Evolutionary conservation across 2,888 invertebrate species (phyloP).

Genomic region (Heliothis peltigera): DNA sequence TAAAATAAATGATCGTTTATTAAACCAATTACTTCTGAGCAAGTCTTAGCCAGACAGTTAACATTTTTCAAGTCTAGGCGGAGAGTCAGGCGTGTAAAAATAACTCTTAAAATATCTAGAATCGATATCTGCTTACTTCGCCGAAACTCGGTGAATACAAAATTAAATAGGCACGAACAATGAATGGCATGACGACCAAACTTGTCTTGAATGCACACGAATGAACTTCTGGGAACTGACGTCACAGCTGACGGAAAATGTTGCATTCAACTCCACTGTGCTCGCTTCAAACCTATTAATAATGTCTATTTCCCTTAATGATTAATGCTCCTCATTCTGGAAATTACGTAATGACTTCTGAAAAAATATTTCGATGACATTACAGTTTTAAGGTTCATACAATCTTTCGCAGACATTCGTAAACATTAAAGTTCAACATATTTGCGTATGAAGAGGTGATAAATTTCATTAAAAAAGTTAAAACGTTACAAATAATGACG

Average conservation of each 20-base stretch:
- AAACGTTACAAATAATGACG: slow-evolving; percentile 1
- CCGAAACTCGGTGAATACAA: slow-evolving; percentile 14
- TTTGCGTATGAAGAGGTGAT: no score
- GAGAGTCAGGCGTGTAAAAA: neutral
- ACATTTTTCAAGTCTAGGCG: slow-evolving; percentile 1
- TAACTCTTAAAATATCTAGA: neutral
- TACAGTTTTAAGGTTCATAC: neutral
- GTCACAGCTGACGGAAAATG: slow-evolving; percentile 22
- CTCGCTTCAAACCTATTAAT: neutral
- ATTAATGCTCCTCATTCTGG: neutral
- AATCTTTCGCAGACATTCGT: no score
- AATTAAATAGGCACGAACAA: slow-evolving; percentile 27
- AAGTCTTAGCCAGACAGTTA: neutral
- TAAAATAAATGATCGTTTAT: neutral
- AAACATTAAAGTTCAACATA: no score
- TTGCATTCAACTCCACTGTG: slow-evolving; percentile 3
- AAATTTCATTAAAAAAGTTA: neutral
- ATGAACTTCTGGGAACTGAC: slow-evolving; percentile 17
- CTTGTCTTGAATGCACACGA: slow-evolving; percentile 24
- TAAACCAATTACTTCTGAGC: neutral
- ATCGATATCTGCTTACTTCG: slow-evolving; percentile 10
- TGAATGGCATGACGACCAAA: slow-evolving; percentile 36
- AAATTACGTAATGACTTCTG: neutral
- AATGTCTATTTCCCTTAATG: neutral
- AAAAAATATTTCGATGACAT: neutral